A percentile compares a stretch with the other conserved stretches of the same genome.
Evolutionary conservation across 2,797 vertebrate genomes (phyloP).

Genomic region (Lithobates pipiens): DNA sequence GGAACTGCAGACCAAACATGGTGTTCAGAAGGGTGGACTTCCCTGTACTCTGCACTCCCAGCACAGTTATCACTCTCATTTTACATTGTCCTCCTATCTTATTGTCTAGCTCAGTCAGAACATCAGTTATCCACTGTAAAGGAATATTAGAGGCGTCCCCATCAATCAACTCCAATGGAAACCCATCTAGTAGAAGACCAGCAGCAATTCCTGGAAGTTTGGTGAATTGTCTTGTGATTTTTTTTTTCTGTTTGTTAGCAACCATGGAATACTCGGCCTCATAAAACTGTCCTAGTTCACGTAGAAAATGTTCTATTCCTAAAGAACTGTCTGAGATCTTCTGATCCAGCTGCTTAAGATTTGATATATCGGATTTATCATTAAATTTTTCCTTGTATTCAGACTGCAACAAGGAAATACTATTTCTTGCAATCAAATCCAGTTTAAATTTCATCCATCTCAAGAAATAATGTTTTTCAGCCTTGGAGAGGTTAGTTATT

Average conservation of each 20-base stretch:
- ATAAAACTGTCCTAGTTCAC: constrained; percentile 83
- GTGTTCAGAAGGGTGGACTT: constrained; percentile 55
- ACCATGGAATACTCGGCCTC: constrained; percentile 76
- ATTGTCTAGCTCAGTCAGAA: constrained; percentile 72
- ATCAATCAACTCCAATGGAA: constrained; percentile 39
- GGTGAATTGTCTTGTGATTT: constrained; percentile 50
- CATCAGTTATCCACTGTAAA: constrained; percentile 76
- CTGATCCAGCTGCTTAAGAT: no score
- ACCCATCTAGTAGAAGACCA: constrained; percentile 7
- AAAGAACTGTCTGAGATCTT: constrained; percentile 68
- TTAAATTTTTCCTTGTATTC: no score
- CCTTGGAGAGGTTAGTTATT: constrained; percentile 65
- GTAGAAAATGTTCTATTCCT: constrained; percentile 83
- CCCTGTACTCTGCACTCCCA: constrained; percentile 32
- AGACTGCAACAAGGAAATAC: constrained; percentile 33
- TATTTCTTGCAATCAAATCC: constrained; percentile 69
- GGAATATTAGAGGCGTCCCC: constrained; percentile 76
- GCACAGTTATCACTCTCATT: not conserved
- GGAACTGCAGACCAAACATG: constrained; percentile 57
- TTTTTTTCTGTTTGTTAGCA: constrained; percentile 65
- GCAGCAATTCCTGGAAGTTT: constrained; percentile 33
- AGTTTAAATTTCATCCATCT: constrained; percentile 82
- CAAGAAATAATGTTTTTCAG: constrained; percentile 80
- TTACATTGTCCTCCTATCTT: constrained; percentile 33
- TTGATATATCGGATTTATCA: no score